Base-by-base conservation (phyloP, 1,140 invertebrate genomes). In the Helicoverpa armigera region DNA sequence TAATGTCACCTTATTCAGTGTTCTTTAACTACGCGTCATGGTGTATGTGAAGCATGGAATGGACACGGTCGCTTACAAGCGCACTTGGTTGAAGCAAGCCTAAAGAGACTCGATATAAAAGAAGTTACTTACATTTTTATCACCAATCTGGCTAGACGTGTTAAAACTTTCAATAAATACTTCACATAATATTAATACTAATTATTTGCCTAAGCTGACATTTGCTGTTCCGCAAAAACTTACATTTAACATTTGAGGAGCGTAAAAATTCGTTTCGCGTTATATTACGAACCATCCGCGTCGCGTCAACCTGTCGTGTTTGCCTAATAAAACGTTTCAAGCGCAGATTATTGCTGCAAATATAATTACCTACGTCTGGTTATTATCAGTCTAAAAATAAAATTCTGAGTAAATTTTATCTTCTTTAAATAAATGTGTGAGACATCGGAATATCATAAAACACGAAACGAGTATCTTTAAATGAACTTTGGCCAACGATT, bases 241-340 rank as follows among this genome's bases (percentile, higher is more conserved):
- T 51, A n/a, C 23, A 23, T 23, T 63, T 18, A 69, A 69, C 65
- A 69, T 69, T 69, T 69, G 18, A 69, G 23, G 43, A 51, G 48
- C 65, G 51, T 69, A 51, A 69, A 69, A 51, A 48, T 65, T 43
- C 10, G 61, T 65, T 63, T 65, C 61, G n/a, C 61, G 35, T 65
- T 16, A 35, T 65, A 65, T 65, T 65, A n/a, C 35, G 61, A 65
- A 48, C 35, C 35, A 7, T 65, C 31, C 11, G 13, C 23, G 61
- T 29, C 31, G 61, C 48, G 65, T 69, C 48, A 12, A 43, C 35
- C 9, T 43, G 23, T 23, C 23, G 35, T 69, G 65, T 51, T 69
- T 51, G 65, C 43, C 43, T 51, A 69, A 69, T 50, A 69, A 69
- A 51, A 51, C 65, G 65, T 23, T 43, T 51, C 43, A 16, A 69